Percentiles rank a stretch among this genome's conserved stretches.
phyloP scores from a whole-genome alignment of 92 coral and sea anemone genomes.

The Umimayanthus chanpuru region DNA sequence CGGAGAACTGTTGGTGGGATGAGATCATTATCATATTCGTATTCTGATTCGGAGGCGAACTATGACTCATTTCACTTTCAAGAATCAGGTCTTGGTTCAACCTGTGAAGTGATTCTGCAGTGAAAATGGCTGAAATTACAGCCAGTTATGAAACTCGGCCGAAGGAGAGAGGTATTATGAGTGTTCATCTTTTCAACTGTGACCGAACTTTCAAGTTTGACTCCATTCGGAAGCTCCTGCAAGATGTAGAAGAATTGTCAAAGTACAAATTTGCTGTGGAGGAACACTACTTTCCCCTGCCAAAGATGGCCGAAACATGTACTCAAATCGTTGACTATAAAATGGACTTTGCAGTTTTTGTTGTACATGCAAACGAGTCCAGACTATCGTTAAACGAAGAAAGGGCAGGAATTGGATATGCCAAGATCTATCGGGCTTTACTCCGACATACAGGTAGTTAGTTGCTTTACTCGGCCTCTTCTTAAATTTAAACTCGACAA shows the following conservation, averaged over 20 bases:
- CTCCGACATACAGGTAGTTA: slow-evolving; percentile 43
- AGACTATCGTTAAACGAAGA: slow-evolving; percentile 65
- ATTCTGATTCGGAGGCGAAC: background rate
- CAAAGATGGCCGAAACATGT: slow-evolving; percentile 40
- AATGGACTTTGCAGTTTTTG: slow-evolving; percentile 67
- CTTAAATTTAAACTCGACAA: too few relatives aligned
- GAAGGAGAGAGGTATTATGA: background rate
- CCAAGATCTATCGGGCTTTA: slow-evolving; percentile 58
- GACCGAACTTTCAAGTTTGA: slow-evolving; percentile 67
- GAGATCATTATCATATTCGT: background rate
- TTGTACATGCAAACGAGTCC: slow-evolving; percentile 71
- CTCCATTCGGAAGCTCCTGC: slow-evolving; percentile 48
- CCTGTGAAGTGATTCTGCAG: background rate
- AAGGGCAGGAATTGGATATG: slow-evolving; percentile 63
- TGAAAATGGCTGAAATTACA: slow-evolving; percentile 13
- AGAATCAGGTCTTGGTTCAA: background rate
- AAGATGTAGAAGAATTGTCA: slow-evolving; percentile 37
- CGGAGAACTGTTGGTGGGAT: slow-evolving; percentile 3
- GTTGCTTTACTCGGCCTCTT: background rate
- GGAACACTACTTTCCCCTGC: slow-evolving; percentile 40
- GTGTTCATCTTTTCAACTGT: slow-evolving; percentile 75
- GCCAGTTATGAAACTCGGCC: background rate
- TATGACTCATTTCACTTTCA: background rate
- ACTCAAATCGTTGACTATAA: slow-evolving; percentile 15
- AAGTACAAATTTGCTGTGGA: slow-evolving; percentile 20